Conservation (phyloP, 92 coral and sea anemone genomes). For the Siderastrea siderea region DNA sequence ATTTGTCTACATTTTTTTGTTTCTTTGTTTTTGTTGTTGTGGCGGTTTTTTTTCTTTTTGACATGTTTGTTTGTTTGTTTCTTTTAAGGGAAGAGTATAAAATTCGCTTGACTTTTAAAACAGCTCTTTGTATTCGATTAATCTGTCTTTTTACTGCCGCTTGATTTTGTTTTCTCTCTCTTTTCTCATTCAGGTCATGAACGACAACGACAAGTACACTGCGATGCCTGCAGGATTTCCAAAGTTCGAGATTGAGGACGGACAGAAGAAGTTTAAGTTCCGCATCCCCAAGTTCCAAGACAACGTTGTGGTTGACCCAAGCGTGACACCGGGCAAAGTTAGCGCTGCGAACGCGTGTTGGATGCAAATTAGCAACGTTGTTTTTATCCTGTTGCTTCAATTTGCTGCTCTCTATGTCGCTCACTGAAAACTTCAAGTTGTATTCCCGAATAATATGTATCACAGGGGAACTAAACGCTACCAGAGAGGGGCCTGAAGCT, state of each 20-base stretch:
- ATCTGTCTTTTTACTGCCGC: background rate
- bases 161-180: too few species aligned
- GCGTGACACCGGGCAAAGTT: conserved; percentile 19
- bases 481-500: too few species aligned
- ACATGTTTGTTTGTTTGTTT: too few species aligned
- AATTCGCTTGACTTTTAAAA: background rate
- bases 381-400: background rate
- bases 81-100: too few species aligned
- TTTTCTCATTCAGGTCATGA: conserved; percentile 11
- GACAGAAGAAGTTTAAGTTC: conserved; percentile 30
- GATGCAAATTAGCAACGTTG: background rate
- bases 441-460: too few species aligned
- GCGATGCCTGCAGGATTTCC: conserved; percentile 33
- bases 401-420: background rate
- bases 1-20: too few species aligned
- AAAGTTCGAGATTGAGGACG: conserved; percentile 32
- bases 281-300: conserved; percentile 43
- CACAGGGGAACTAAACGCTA: too few species aligned
- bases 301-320: conserved; percentile 29
- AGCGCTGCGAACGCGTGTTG: background rate
- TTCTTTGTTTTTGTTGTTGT: too few species aligned
- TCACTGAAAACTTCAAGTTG: background rate
- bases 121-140: background rate
- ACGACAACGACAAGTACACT: conserved; percentile 30
- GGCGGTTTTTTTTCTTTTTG: too few species aligned